Conservation (phyloP, 64 coral and sea anemone genomes). For the Montipora capricornis region DNA sequence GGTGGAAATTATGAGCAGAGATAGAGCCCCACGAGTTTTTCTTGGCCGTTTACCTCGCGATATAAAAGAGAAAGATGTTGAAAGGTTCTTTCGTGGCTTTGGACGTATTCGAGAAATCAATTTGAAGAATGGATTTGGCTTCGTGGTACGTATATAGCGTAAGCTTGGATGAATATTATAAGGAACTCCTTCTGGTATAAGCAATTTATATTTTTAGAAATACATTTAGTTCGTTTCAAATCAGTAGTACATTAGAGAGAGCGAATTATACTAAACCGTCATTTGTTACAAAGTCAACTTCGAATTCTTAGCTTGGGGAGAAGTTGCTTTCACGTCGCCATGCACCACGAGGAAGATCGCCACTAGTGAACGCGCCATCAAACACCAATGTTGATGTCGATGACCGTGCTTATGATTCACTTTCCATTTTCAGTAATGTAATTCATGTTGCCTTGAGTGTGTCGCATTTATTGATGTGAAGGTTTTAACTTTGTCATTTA, state of each 20-base stretch:
- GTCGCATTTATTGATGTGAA: too few relatives aligned
- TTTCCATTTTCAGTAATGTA: too few relatives aligned
- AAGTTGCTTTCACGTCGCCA: too few relatives aligned
- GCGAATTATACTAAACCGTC: neutral
- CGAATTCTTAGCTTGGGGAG: too few relatives aligned
- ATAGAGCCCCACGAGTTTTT: conserved; percentile 91
- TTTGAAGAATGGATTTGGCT: conserved; percentile 96
- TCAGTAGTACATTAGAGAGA: neutral
- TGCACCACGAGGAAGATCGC: too few relatives aligned
- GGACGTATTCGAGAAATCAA: conserved; percentile 97
- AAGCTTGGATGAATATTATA: neutral
- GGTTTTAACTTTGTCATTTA: too few relatives aligned
- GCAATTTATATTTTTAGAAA: neutral
- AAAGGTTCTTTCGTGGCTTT: conserved; percentile 96
- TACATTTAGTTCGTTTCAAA: neutral
- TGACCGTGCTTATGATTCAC: too few relatives aligned
- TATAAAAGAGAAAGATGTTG: conserved; percentile 87
- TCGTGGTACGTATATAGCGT: conserved; percentile 64
- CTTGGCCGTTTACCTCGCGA: conserved; percentile 86
- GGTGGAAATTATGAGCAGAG: conserved; percentile 64
- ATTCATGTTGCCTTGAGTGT: too few relatives aligned
- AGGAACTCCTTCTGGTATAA: neutral
- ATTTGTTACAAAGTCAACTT: too few relatives aligned
- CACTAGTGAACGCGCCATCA: too few relatives aligned
- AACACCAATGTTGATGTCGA: too few relatives aligned